Evolutionary conservation across 2,797 vertebrate genomes (phyloP).

Genomic region (Tokudaia muenninki): DNA sequence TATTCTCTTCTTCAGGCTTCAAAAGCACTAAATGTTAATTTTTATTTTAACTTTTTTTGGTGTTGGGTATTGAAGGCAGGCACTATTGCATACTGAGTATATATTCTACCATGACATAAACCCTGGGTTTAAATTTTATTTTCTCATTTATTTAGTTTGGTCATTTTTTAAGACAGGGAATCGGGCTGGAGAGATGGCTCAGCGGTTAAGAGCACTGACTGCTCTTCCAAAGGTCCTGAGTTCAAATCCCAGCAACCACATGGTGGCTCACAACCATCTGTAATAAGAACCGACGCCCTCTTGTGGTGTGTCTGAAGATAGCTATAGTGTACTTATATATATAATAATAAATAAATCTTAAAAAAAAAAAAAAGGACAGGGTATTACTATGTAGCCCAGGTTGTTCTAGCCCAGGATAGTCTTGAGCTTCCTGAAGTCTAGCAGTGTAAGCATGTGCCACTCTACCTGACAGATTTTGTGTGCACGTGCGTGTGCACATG

Average conservation of each 20-base stretch:
- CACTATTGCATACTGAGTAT: not conserved
- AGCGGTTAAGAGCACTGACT: no score
- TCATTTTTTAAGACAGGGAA: not conserved
- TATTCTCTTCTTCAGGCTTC: conserved; percentile 12
- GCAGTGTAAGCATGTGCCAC: not conserved
- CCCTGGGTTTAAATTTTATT: not conserved
- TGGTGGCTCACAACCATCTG: no score
- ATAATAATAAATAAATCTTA: no score
- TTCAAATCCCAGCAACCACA: no score
- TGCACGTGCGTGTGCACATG: no score
- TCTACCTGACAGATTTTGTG: not conserved
- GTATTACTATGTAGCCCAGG: not conserved
- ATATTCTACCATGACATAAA: not conserved
- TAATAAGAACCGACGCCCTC: no score
- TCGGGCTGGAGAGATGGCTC: not conserved
- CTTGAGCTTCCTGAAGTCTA: not conserved
- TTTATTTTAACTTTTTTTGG: not conserved
- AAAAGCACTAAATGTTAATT: not conserved
- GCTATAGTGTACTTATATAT: no score
- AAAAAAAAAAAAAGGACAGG: not conserved
- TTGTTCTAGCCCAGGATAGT: not conserved
- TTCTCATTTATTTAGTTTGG: not conserved
- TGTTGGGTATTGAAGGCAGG: not conserved
- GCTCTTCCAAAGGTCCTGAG: no score
- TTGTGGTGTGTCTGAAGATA: no score